These are phyloP conservation scores for Bettongia penicillata DNA, from an alignment of 2,113 vertebrate genomes.

Conservation along the genomic window DNA sequence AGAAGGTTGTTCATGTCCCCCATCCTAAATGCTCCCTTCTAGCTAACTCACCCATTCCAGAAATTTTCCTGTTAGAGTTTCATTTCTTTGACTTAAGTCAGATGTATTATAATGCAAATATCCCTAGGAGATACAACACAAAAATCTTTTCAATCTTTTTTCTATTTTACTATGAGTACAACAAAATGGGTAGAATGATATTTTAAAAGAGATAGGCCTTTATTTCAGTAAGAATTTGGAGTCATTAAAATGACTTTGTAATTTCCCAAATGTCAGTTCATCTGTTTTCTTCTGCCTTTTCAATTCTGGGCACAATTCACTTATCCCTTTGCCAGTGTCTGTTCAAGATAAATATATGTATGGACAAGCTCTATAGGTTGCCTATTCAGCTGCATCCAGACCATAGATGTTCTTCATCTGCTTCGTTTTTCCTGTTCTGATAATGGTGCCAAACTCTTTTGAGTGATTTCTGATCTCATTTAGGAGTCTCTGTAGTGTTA, in stretches of 20 bases:
- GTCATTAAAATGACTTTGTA: background rate
- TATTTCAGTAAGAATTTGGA: background rate
- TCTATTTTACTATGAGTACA: background rate
- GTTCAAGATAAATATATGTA: background rate
- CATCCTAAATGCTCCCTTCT: background rate
- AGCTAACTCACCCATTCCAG: background rate
- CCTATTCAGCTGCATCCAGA: background rate
- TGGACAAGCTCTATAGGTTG: background rate
- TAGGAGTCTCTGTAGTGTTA: background rate
- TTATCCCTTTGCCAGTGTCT: background rate
- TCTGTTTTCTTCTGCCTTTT: background rate
- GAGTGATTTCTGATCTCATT: background rate
- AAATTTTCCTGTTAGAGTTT: constrained; percentile 14
- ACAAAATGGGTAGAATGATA: background rate
- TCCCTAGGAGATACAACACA: constrained; percentile 14
- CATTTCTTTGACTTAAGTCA: constrained; percentile 52
- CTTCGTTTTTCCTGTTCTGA: background rate
- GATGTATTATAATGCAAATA: constrained; percentile 53
- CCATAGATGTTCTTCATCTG: background rate
- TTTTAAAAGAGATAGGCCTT: background rate
- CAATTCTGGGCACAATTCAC: background rate
- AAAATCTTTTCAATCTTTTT: background rate
- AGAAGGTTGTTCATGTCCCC: background rate
- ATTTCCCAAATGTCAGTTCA: background rate
- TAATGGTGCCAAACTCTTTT: background rate